A percentile compares a stretch with the other conserved stretches of the same genome.
phyloP scores from a whole-genome alignment of 1,140 invertebrate genomes.

The Metaphire vulgaris region DNA sequence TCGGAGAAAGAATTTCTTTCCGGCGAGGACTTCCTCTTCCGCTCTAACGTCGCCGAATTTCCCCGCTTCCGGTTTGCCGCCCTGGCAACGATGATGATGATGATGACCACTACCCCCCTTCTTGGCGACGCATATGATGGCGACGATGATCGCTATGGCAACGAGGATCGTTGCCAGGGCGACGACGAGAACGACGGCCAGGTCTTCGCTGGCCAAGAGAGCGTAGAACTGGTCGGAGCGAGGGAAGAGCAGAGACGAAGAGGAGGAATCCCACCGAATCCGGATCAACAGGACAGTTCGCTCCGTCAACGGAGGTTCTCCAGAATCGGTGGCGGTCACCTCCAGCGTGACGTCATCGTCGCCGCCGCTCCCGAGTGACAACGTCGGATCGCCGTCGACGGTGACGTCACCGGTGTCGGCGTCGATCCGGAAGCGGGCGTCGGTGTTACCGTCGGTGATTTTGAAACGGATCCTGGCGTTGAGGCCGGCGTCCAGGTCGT shows the following conservation, averaged over 20 bases:
- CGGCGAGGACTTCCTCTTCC: neutral
- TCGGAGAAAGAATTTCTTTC: neutral
- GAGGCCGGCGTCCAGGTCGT: constrained; percentile 3
- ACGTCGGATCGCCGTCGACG: neutral
- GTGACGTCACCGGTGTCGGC: neutral
- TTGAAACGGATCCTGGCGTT: constrained; percentile 10
- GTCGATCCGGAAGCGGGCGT: constrained; percentile 10
- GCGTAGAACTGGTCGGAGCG: neutral
- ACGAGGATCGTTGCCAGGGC: constrained; percentile 5
- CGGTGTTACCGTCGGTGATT: constrained; percentile 10
- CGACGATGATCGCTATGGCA: constrained; percentile 7
- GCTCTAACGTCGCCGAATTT: neutral
- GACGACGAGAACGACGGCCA: constrained; percentile 3
- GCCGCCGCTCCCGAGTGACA: no score
- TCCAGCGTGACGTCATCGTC: neutral
- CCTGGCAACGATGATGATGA: neutral
- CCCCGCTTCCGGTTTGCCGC: neutral
- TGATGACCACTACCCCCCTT: neutral
- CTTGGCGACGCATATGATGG: constrained; percentile 14
- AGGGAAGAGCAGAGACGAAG: neutral
- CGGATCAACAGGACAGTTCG: neutral
- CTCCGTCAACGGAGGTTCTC: neutral
- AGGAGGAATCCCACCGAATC: neutral
- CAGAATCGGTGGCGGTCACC: neutral
- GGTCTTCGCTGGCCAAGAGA: constrained; percentile 20